Conservation (phyloP, 2,113 vertebrate genomes). For the Candoia aspera region DNA sequence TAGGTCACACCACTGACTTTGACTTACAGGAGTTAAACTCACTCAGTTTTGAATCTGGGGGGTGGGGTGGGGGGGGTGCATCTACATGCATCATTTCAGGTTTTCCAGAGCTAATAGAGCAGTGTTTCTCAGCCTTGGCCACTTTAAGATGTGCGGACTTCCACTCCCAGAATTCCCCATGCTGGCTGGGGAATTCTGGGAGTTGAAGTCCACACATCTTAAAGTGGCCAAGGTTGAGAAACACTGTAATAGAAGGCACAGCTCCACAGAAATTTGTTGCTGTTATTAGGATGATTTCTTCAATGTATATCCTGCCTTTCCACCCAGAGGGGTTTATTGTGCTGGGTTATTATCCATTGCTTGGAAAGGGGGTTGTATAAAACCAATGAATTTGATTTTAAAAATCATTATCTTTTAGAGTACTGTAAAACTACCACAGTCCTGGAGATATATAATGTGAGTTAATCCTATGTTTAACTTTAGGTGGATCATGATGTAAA, state of each 20-base stretch:
- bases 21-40: neutral
- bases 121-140: too few species aligned
- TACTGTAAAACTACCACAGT: neutral
- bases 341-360: neutral
- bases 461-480: neutral
- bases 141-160: too few species aligned
- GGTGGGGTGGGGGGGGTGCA: too few species aligned
- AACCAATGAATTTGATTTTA: neutral
- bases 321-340: neutral
- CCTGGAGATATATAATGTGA: neutral
- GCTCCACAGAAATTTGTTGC: neutral
- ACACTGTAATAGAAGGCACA: neutral
- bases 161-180: too few species aligned
- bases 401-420: neutral
- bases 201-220: too few species aligned
- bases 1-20: neutral
- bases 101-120: neutral
- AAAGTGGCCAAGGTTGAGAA: too few species aligned
- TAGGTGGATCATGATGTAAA: neutral
- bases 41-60: neutral
- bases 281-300: neutral
- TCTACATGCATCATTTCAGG: neutral
- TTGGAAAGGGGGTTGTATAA: neutral
- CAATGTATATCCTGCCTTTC: neutral
- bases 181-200: too few species aligned